These are phyloP conservation scores for Lithophane socia DNA, from an alignment of 2,888 invertebrate species.

Conservation along the genomic window DNA sequence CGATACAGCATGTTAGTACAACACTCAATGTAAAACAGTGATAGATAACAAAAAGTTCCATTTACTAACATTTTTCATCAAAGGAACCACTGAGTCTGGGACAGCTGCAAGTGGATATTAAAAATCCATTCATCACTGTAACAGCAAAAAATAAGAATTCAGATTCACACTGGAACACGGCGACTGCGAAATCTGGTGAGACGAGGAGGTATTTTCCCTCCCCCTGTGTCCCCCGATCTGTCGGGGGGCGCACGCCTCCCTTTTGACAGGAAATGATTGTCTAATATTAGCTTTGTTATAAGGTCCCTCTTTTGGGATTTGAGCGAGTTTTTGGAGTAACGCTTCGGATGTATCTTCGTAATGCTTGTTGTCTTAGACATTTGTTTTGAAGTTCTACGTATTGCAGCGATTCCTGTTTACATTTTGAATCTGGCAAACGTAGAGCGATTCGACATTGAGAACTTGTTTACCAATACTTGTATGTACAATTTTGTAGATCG, in stretches of 20 bases:
- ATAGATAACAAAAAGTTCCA: conserved; percentile 69
- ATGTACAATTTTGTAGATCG: conserved; percentile 24
- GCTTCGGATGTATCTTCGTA: conserved; percentile 70
- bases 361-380: conserved; percentile 64
- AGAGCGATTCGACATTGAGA: conserved; percentile 43
- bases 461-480: conserved; percentile 48
- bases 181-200: conserved; percentile 87
- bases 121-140: conserved; percentile 87
- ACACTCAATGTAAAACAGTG: conserved; percentile 58
- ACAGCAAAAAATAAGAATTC: conserved; percentile 87
- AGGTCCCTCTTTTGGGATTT: conserved; percentile 87
- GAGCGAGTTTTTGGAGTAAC: conserved; percentile 76
- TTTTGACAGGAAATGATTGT: conserved; percentile 90
- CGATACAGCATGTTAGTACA: conserved; percentile 58
- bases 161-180: conserved; percentile 87
- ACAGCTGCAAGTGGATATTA: conserved; percentile 87
- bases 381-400: conserved; percentile 52
- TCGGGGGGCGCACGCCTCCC: conserved; percentile 80
- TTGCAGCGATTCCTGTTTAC: conserved; percentile 50
- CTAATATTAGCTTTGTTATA: conserved; percentile 90
- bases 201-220: conserved; percentile 84
- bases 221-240: conserved; percentile 73
- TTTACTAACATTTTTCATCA: conserved; percentile 80
- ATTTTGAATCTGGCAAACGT: conserved; percentile 50
- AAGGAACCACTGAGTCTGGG: conserved; percentile 71